These are phyloP conservation scores for Carollia perspicillata DNA, from an alignment of 2,113 vertebrate species.

Conservation along the genomic window DNA sequence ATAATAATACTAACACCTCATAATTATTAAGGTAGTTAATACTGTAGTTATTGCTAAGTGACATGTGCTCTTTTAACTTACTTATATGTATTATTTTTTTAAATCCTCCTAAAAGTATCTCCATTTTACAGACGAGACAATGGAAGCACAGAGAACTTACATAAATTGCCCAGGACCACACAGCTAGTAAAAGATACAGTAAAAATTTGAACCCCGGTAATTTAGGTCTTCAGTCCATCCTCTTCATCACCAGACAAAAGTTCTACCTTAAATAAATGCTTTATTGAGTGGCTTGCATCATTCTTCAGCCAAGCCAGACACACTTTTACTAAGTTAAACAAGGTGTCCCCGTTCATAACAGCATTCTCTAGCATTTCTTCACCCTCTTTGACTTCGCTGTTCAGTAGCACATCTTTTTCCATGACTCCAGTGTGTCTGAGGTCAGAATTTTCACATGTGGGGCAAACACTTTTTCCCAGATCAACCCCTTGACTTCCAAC, in stretches of 20 bases:
- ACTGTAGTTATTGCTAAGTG: background rate
- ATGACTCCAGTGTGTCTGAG: background rate
- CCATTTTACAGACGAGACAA: background rate
- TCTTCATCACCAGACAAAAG: background rate
- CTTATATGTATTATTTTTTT: background rate
- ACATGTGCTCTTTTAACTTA: background rate
- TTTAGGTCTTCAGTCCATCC: background rate
- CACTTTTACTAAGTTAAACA: background rate
- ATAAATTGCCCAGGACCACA: background rate
- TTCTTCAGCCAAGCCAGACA: background rate
- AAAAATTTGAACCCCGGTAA: background rate
- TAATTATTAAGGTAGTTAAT: background rate
- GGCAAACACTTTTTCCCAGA: slow-evolving; percentile 18
- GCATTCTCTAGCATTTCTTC: background rate
- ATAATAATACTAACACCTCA: background rate
- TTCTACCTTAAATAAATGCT: background rate
- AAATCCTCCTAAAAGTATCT: background rate
- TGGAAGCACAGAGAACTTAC: background rate
- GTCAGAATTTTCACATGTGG: slow-evolving; percentile 47
- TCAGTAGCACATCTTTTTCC: background rate
- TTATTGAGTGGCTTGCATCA: background rate
- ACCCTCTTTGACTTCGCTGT: background rate
- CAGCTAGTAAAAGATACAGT: background rate
- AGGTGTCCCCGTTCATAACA: background rate
- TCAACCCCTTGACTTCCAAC: slow-evolving; percentile 23